Base-by-base conservation (phyloP, 2,797 vertebrate species). In the Oryzias sinensis region DNA sequence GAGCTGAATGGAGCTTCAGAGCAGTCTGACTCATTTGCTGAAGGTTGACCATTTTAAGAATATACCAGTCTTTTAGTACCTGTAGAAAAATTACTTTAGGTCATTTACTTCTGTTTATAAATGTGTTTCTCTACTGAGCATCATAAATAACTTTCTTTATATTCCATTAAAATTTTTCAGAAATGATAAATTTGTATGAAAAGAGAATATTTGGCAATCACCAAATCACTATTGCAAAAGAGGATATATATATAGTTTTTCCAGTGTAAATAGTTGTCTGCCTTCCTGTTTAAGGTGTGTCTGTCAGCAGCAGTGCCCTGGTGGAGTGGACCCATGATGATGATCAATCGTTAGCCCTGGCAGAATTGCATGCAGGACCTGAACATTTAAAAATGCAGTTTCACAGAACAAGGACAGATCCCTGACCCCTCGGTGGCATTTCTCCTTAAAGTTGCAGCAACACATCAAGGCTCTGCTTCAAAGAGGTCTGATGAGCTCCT, bases 1-100 rank as follows among this genome's bases (percentile, higher is more conserved):
- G 83, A 78, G 33, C 46, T 95, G 70, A 79, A 84, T 2, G 90
- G 89, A 2, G 62, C 72, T 5, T 67, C 95, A 45, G 92, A 82
- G 54, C 79, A 81, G 53, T 86, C 89, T 64, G 80, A 73, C 20
- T 70, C 45, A 2, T 44, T 88, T 27, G 72, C 60, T n/a, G 82
- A 92, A 81, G 93, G 92, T 94, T 75, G 0, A 64, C 57, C 9
- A 44, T 57, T 0, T 40, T 29, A n/a, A 46, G 24, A 27, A 62
- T 50, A 43, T 27, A 5, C 24, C 24, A 2, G 47, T 27, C 8
- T 33, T 33, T 37, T 37, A 37, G 33, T 37, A 37, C 9, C 9
- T 4, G 9, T 37, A 11, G 3, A 37, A 37, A 3, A 37, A 13
- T 11, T 11, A 11, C 3, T 37, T 11, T 37, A 11, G 3, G 2